Conservation (phyloP, 1,140 invertebrate species). For the Calosoma granatense region DNA sequence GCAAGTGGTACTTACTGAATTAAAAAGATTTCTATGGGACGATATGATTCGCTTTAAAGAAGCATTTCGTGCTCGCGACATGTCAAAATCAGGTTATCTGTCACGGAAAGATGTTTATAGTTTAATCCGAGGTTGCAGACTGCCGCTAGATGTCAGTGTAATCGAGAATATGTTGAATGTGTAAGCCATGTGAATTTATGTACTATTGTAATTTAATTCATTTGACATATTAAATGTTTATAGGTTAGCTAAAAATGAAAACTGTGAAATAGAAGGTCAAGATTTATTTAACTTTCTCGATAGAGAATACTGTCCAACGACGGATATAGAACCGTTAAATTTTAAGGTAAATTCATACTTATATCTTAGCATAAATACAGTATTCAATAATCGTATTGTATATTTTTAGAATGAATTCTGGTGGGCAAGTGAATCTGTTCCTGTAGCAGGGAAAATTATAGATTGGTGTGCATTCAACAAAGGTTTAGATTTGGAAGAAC, state of each 20-base stretch:
- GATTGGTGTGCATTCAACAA: conserved; percentile 41
- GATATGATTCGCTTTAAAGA: conserved; percentile 53
- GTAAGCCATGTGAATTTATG: conserved; percentile 36
- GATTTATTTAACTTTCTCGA: conserved; percentile 51
- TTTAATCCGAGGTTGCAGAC: conserved; percentile 47
- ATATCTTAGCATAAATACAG: too few relatives aligned
- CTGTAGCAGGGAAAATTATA: conserved; percentile 33
- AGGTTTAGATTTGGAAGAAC: conserved; percentile 39
- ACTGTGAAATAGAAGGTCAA: conserved; percentile 47
- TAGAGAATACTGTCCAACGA: conserved; percentile 41
- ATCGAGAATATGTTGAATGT: conserved; percentile 57
- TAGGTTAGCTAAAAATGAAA: conserved; percentile 46
- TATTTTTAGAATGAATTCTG: conserved; percentile 37
- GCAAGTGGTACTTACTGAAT: conserved; percentile 51
- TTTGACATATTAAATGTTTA: conserved; percentile 18
- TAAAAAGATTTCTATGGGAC: conserved; percentile 58
- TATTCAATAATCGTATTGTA: conserved; percentile 14
- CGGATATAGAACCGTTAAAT: conserved; percentile 40
- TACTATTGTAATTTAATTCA: conserved; percentile 12
- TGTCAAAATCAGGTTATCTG: conserved; percentile 43
- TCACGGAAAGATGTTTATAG: conserved; percentile 44
- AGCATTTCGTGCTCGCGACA: conserved; percentile 52
- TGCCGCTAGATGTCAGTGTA: conserved; percentile 55
- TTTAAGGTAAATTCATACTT: conserved; percentile 33
- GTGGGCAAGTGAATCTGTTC: conserved; percentile 36